These are phyloP conservation scores for Cryptomyrus ogoouensis DNA, from an alignment of 2,113 vertebrate genomes.

Conservation along the genomic window DNA sequence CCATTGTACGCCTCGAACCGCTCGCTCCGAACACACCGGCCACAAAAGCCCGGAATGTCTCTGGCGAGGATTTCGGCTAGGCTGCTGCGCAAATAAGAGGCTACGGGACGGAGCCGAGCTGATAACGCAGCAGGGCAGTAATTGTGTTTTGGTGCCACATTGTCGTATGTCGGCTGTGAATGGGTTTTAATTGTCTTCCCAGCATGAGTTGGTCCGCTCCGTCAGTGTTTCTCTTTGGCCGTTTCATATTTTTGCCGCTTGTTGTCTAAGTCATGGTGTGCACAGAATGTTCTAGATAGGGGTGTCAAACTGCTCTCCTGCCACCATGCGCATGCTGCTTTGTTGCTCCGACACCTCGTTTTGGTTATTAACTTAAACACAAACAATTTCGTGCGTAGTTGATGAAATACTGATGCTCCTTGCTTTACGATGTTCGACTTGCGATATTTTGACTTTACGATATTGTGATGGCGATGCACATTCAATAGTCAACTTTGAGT, in stretches of 20 bases:
- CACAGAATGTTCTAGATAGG: constrained; percentile 5
- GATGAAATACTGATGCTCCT: neutral
- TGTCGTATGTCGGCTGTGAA: neutral
- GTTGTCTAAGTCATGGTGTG: neutral
- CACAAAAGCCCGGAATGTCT: neutral
- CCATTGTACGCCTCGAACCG: neutral
- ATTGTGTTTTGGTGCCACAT: constrained; percentile 10
- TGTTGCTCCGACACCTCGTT: neutral
- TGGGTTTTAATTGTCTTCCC: constrained; percentile 10
- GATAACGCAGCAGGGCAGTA: constrained; percentile 4
- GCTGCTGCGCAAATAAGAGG: neutral
- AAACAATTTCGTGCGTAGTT: neutral
- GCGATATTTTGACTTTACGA: neutral
- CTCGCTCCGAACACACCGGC: neutral
- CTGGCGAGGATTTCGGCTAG: neutral
- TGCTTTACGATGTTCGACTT: neutral
- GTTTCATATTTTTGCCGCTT: neutral
- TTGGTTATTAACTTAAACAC: neutral
- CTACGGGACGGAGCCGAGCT: neutral
- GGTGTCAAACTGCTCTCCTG: neutral
- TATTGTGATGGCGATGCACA: neutral
- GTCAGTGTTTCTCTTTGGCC: neutral
- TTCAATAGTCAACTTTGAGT: neutral
- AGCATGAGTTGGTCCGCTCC: constrained; percentile 1
- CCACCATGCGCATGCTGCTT: neutral